These are phyloP conservation scores for Aurelia aurita DNA, from an alignment of 30 jellyfish, hydroid and myxozoan species.

Conservation along the genomic window DNA sequence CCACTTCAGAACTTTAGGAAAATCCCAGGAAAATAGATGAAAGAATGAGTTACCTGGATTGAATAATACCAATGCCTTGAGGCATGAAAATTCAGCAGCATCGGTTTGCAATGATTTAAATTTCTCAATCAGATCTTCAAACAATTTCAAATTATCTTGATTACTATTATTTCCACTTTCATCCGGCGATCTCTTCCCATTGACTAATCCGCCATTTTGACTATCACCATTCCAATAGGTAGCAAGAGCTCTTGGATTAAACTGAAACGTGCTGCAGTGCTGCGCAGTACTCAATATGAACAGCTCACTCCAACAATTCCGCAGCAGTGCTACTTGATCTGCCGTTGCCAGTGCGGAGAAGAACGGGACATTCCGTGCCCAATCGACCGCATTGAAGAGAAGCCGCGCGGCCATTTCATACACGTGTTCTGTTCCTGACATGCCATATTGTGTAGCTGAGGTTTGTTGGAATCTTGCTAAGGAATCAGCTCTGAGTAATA, in stretches of 20 bases:
- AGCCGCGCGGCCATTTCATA: constrained; percentile 87
- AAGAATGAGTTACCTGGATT: constrained; percentile 85
- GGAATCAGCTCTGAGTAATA: constrained; percentile 87
- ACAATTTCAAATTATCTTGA: constrained; percentile 80
- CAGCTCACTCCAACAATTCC: constrained; percentile 98
- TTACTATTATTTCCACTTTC: constrained; percentile 63
- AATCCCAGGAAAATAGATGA: not conserved
- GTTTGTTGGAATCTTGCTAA: constrained; percentile 82
- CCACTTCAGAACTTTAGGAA: too few species aligned
- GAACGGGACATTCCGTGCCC: constrained; percentile 99
- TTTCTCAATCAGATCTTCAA: constrained; percentile 95
- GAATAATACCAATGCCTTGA: constrained; percentile 92
- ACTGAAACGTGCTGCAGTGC: constrained; percentile 88
- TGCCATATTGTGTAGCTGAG: constrained; percentile 66
- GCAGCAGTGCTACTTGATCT: constrained; percentile 93
- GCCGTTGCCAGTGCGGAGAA: constrained; percentile 94
- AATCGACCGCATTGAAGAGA: constrained; percentile 84
- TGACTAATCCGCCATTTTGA: constrained; percentile 14
- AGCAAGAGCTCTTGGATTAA: constrained; percentile 84
- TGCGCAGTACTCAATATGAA: constrained; percentile 92
- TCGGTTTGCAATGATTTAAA: constrained; percentile 93
- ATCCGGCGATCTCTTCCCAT: constrained; percentile 80
- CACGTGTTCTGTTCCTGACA: constrained; percentile 77
- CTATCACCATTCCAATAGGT: constrained; percentile 65
- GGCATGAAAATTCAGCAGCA: constrained; percentile 97